These are phyloP conservation scores for Luperina nickerlii DNA, from an alignment of 2,888 invertebrate species.

Conservation along the genomic window DNA sequence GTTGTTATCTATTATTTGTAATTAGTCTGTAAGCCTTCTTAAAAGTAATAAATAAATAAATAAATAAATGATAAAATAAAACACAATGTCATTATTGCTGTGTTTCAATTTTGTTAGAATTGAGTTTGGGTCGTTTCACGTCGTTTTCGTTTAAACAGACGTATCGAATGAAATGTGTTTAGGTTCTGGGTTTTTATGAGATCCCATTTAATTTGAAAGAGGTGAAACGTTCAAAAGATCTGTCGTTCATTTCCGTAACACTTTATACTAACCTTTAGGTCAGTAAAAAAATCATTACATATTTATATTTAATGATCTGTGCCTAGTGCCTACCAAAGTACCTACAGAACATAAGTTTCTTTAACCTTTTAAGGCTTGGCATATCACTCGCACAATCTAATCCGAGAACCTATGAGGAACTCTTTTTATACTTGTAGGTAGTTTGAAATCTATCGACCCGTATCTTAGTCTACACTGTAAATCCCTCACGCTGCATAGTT, in stretches of 20 bases:
- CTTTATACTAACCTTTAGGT: background rate
- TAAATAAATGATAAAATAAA: too few relatives aligned
- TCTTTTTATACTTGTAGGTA: background rate
- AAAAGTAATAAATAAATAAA: too few relatives aligned
- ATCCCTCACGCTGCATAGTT: slow-evolving; percentile 31
- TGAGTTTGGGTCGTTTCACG: slow-evolving; percentile 30
- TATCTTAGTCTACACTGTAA: slow-evolving; percentile 40
- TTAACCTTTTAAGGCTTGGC: too few relatives aligned
- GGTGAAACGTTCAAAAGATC: background rate
- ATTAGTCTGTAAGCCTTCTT: too few relatives aligned
- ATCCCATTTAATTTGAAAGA: slow-evolving; percentile 20
- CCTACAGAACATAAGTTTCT: background rate
- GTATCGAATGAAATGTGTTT: slow-evolving; percentile 28
- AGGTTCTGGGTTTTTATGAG: slow-evolving; percentile 12
- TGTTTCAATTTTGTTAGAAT: slow-evolving; percentile 65
- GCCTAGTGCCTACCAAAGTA: too few relatives aligned
- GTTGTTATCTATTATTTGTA: too few relatives aligned
- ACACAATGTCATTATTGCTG: slow-evolving; percentile 53
- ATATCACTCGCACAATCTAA: background rate
- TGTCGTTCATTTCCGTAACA: background rate
- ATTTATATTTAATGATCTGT: too few relatives aligned
- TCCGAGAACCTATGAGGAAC: background rate
- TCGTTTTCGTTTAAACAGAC: slow-evolving; percentile 6
- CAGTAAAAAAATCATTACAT: background rate
- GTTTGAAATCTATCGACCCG: slow-evolving; percentile 27